Conservation (phyloP, 2,113 vertebrate genomes). For the Cygnus buccinator region DNA sequence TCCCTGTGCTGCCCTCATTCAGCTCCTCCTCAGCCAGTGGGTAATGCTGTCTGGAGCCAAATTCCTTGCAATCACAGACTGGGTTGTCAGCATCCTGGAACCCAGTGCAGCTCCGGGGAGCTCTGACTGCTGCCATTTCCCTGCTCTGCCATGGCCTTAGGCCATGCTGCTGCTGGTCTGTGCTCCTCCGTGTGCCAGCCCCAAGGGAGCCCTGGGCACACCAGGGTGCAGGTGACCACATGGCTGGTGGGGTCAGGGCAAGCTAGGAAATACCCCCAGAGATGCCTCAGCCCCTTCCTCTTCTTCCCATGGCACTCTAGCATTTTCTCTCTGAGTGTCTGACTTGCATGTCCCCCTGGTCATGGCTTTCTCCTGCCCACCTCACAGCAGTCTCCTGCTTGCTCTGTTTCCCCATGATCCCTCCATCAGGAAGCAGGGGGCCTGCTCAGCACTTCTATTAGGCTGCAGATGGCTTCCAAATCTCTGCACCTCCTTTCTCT, state of each 20-base stretch:
- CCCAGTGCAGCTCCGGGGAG: not conserved
- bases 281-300: not conserved
- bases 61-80: constrained; percentile 55
- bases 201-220: not conserved
- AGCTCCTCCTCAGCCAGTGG: not conserved
- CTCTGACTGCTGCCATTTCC: constrained; percentile 21
- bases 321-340: not conserved
- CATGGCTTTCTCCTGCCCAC: not conserved
- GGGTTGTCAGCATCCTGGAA: constrained; percentile 60
- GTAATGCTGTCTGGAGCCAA: constrained; percentile 14
- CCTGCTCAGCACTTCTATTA: not conserved
- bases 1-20: not conserved
- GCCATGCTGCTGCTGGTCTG: not conserved
- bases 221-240: not conserved
- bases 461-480: not conserved
- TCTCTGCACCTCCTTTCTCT: not conserved
- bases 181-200: not conserved
- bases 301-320: not conserved
- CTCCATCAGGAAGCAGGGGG: not conserved
- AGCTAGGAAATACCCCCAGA: not conserved
- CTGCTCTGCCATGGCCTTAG: not conserved
- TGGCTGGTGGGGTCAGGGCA: not conserved
- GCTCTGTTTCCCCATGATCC: not conserved
- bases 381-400: not conserved
- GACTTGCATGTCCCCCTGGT: not conserved